phyloP scores from a whole-genome alignment of 1,140 invertebrate genomes.

The Bombus fervidus region DNA sequence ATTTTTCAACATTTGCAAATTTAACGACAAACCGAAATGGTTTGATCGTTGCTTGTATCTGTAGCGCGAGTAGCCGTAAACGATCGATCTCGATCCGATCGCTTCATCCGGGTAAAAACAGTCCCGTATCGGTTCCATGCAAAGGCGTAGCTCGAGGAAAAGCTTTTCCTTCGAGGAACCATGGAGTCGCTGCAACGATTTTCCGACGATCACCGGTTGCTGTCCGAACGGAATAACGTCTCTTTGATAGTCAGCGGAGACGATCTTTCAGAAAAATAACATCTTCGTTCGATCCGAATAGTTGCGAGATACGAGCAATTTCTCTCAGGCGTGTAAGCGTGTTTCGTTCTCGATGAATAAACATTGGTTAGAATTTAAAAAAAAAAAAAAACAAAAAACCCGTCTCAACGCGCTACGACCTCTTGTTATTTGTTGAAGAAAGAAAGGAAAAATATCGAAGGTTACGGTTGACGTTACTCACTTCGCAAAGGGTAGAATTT shows the following conservation, averaged over 20 bases:
- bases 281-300: no score
- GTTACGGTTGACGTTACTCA: not conserved
- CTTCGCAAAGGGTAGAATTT: no score
- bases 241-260: not conserved
- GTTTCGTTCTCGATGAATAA: no score
- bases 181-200: not conserved
- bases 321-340: no score
- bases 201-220: not conserved
- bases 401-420: no score
- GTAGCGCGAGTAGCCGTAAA: not conserved
- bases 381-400: not conserved
- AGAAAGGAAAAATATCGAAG: not conserved
- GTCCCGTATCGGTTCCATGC: not conserved
- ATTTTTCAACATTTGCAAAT: not conserved
- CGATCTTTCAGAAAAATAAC: not conserved
- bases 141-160: not conserved
- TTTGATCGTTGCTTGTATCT: not conserved
- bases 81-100: slow-evolving; percentile 23
- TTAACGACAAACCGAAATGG: not conserved
- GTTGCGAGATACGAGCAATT: no score
- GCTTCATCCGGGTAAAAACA: slow-evolving; percentile 6
- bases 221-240: not conserved
- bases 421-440: no score
- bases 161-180: not conserved
- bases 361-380: no score